phyloP scores from a whole-genome alignment of 2,113 vertebrate genomes.

The Merops nubicus region DNA sequence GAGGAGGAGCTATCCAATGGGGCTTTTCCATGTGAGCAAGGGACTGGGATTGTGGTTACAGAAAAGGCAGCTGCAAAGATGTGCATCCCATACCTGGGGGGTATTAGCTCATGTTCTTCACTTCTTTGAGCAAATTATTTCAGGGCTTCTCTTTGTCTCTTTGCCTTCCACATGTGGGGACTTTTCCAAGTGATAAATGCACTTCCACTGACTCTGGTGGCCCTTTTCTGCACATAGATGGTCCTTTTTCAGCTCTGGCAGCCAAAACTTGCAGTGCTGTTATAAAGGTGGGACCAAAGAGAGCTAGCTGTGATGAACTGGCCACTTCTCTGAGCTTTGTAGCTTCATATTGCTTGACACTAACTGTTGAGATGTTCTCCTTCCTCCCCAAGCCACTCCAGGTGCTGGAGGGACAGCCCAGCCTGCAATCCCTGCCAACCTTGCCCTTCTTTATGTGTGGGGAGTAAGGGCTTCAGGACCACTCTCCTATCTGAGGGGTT shows the following conservation, averaged over 20 bases:
- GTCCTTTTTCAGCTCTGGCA: not conserved
- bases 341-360: not conserved
- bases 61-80: not conserved
- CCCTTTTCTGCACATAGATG: not conserved
- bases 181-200: not conserved
- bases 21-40: not conserved
- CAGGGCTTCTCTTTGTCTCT: not conserved
- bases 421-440: not conserved
- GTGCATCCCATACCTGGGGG: not conserved
- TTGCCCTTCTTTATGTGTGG: not conserved
- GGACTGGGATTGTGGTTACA: not conserved
- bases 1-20: not conserved
- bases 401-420: not conserved
- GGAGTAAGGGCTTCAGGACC: not conserved
- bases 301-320: not conserved
- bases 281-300: not conserved
- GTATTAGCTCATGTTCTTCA: not conserved
- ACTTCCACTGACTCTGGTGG: not conserved
- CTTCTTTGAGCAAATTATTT: not conserved
- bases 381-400: not conserved
- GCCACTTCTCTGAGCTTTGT: not conserved
- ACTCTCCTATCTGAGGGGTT: not conserved
- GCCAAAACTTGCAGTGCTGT: not conserved
- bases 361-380: not conserved
- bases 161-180: not conserved